phyloP scores from a whole-genome alignment of 2,113 vertebrate genomes.

The Progne subis region DNA sequence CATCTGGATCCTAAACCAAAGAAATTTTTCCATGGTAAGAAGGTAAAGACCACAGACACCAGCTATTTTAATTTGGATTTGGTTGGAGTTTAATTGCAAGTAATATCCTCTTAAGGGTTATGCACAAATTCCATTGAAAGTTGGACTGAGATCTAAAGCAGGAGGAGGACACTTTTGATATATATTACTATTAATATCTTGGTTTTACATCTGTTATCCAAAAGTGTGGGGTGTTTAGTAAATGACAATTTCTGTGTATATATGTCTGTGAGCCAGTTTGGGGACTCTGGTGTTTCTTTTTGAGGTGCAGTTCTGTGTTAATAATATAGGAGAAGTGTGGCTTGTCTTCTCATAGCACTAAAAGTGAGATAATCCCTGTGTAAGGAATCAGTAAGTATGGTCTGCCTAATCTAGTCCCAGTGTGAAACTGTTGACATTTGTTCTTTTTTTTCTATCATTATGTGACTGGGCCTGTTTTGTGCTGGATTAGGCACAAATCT shows the following conservation, averaged over 20 bases:
- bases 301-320: constrained; percentile 75
- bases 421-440: constrained; percentile 99
- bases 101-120: constrained; percentile 47
- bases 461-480: constrained; percentile 99
- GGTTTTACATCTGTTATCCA: constrained; percentile 25
- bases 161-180: neutral
- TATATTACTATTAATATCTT: constrained; percentile 24
- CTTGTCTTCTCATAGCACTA: constrained; percentile 81
- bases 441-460: constrained; percentile 98
- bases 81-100: constrained; percentile 22
- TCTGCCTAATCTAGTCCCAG: constrained; percentile 98
- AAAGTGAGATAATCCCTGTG: constrained; percentile 87
- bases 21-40: constrained; percentile 39
- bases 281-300: constrained; percentile 1
- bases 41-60: constrained; percentile 52
- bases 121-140: neutral
- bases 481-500: constrained; percentile 99
- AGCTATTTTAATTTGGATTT: constrained; percentile 64
- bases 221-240: constrained; percentile 67
- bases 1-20: neutral
- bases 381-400: constrained; percentile 87
- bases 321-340: constrained; percentile 78
- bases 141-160: neutral
- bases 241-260: neutral
- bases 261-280: neutral